phyloP scores from a whole-genome alignment of 2,113 vertebrate genomes.

The Marcusenius ussheri region DNA sequence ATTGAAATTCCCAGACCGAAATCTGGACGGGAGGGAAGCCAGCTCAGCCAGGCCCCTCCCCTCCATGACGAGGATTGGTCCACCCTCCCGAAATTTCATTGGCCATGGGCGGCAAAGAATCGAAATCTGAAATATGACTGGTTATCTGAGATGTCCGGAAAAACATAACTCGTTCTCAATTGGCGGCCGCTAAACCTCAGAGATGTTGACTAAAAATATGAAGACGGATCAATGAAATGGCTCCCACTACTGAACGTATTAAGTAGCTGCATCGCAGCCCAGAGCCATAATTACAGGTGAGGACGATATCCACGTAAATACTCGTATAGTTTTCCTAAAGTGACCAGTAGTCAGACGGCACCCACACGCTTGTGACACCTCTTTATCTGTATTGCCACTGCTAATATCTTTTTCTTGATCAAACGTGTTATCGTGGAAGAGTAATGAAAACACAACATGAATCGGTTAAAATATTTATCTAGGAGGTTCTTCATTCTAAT shows the following conservation, averaged over 20 bases:
- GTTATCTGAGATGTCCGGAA: slow-evolving; percentile 6
- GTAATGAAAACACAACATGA: neutral
- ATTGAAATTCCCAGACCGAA: slow-evolving; percentile 42
- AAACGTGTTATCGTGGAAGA: neutral
- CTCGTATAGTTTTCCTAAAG: neutral
- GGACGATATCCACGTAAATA: neutral
- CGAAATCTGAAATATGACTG: slow-evolving; percentile 7
- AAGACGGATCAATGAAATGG: slow-evolving; percentile 14
- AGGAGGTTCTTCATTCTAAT: neutral
- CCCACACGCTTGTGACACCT: neutral
- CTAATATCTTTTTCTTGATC: neutral
- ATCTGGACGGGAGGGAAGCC: slow-evolving; percentile 37
- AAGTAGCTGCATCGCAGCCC: neutral
- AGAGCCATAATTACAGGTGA: neutral
- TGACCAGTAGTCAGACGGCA: neutral
- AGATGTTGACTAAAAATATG: slow-evolving; percentile 14
- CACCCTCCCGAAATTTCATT: slow-evolving; percentile 20
- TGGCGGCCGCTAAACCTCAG: slow-evolving; percentile 16
- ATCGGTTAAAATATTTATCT: neutral
- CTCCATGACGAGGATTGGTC: neutral
- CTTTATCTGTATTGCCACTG: neutral
- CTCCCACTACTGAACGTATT: slow-evolving; percentile 27
- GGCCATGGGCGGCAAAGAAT: neutral
- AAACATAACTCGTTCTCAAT: slow-evolving; percentile 9
- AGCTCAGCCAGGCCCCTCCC: slow-evolving; percentile 24